phyloP scores from a whole-genome alignment of 2,797 vertebrate genomes.

The Propithecus deckenii region DNA sequence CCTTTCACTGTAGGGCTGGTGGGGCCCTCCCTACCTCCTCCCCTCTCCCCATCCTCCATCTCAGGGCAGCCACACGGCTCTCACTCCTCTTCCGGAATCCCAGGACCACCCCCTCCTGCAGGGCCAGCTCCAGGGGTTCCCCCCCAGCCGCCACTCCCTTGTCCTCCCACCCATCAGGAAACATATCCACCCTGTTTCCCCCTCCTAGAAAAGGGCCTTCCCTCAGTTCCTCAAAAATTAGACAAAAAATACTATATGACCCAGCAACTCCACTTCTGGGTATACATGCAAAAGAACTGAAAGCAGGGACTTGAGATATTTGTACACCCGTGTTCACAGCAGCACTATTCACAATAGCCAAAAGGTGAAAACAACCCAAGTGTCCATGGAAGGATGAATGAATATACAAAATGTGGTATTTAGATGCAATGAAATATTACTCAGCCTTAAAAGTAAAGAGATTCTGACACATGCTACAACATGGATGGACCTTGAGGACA shows the following conservation, averaged over 20 bases:
- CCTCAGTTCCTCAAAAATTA: neutral
- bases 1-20: neutral
- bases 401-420: neutral
- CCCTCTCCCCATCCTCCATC: neutral
- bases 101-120: neutral
- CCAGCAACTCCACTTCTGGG: neutral
- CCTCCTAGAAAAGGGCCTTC: neutral
- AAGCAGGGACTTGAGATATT: neutral
- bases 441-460: neutral
- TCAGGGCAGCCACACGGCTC: neutral
- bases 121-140: neutral
- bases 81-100: neutral
- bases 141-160: neutral
- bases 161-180: neutral
- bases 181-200: neutral
- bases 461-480: neutral
- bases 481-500: neutral
- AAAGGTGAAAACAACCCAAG: neutral
- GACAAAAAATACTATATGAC: neutral
- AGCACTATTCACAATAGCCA: neutral
- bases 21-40: too few relatives aligned
- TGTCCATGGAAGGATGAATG: neutral
- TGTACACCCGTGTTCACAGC: neutral
- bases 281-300: neutral
- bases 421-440: neutral